phyloP scores from a whole-genome alignment of 2,113 vertebrate species.

The Limanda limanda region DNA sequence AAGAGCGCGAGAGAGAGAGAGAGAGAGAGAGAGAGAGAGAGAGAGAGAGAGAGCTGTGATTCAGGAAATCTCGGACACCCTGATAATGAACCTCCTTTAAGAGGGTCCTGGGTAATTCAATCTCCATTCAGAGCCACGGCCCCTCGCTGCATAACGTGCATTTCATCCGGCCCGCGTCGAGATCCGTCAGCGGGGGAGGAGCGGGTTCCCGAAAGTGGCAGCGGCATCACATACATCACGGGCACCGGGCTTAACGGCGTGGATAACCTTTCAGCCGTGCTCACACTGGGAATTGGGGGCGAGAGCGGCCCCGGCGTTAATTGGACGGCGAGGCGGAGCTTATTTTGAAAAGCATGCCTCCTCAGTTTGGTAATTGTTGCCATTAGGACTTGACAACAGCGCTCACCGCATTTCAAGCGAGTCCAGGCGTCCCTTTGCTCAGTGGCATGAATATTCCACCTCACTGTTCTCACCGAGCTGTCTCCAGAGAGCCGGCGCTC shows the following conservation, averaged over 20 bases:
- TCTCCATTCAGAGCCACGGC: conserved; percentile 58
- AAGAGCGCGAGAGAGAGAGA: background rate
- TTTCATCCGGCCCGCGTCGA: conserved; percentile 54
- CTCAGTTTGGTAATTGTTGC: conserved; percentile 70
- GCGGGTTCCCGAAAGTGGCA: conserved; percentile 38
- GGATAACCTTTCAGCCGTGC: conserved; percentile 67
- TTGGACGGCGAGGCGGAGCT: conserved; percentile 56
- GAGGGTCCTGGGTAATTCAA: conserved; percentile 63
- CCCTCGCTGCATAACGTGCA: conserved; percentile 43
- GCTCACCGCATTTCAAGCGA: conserved; percentile 58
- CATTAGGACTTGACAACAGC: conserved; percentile 63
- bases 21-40: background rate
- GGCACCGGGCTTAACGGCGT: conserved; percentile 55
- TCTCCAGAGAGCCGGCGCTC: conserved; percentile 71
- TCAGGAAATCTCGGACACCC: conserved; percentile 50
- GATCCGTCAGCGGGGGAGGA: conserved; percentile 46
- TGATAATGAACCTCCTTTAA: conserved; percentile 63
- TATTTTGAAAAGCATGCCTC: conserved; percentile 57
- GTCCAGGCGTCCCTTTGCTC: conserved; percentile 62
- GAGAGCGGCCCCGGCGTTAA: conserved; percentile 54
- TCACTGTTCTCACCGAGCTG: conserved; percentile 70
- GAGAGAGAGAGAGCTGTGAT: conserved; percentile 30
- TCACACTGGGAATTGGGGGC: conserved; percentile 52
- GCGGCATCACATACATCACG: conserved; percentile 45
- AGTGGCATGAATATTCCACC: conserved; percentile 81